Conservation (phyloP, 2,888 invertebrate species). For the Eristalis arbustorum region DNA sequence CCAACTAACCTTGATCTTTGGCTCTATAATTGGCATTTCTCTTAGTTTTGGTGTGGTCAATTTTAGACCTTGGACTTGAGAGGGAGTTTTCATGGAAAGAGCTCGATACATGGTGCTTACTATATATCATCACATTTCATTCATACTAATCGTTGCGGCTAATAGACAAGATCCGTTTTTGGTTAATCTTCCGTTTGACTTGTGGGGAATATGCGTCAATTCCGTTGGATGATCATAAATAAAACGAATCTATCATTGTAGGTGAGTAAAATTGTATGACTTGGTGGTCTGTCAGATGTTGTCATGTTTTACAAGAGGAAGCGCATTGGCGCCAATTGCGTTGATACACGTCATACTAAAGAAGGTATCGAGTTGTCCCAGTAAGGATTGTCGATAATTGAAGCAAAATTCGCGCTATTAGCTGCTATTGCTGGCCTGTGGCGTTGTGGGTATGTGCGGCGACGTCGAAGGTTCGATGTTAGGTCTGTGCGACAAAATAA, state of each 20-base stretch:
- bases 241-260: background rate
- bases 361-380: too few relatives aligned
- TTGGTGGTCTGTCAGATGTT: background rate
- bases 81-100: background rate
- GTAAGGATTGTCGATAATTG: too few relatives aligned
- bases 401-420: too few relatives aligned
- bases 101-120: slow-evolving; percentile 6
- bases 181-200: background rate
- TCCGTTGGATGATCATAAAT: background rate
- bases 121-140: slow-evolving; percentile 2
- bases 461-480: too few relatives aligned
- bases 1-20: background rate
- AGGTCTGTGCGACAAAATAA: too few relatives aligned
- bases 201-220: background rate
- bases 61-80: background rate
- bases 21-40: background rate
- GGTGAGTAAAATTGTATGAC: background rate
- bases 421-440: too few relatives aligned
- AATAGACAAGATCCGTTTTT: slow-evolving; percentile 2
- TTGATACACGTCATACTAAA: too few relatives aligned
- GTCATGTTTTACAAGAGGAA: too few relatives aligned
- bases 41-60: background rate
- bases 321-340: too few relatives aligned
- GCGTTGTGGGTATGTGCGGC: too few relatives aligned
- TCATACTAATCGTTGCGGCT: slow-evolving; percentile 5